Percentiles rank a stretch among this genome's conserved stretches.
Conservation (phyloP, 2,888 invertebrate genomes). For the Meandrusa payeni region DNA sequence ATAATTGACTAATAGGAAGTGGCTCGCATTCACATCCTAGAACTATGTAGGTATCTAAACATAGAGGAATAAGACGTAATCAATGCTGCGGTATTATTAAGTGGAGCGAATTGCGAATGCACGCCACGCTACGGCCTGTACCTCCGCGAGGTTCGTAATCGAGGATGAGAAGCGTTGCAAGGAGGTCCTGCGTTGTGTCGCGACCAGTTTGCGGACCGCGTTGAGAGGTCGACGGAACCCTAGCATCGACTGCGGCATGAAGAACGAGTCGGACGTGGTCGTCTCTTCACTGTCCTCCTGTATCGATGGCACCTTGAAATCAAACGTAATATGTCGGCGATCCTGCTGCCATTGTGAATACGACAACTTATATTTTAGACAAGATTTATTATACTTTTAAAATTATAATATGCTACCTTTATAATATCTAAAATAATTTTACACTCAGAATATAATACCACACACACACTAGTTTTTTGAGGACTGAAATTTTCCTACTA, state of each 20-base stretch:
- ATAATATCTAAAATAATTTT: no score
- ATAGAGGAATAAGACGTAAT: no score
- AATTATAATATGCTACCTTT: no score
- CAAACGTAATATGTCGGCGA: conserved; percentile 39
- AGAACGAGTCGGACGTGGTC: conserved; percentile 56
- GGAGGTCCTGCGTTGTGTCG: conserved; percentile 70
- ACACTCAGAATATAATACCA: no score
- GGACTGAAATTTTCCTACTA: no score
- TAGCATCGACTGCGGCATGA: conserved; percentile 61
- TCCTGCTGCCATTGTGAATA: neutral
- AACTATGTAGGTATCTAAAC: no score
- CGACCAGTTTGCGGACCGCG: conserved; percentile 77
- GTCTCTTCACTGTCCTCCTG: conserved; percentile 63
- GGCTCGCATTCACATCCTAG: no score
- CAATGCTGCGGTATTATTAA: no score
- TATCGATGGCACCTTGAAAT: conserved; percentile 68
- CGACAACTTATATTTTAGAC: no score
- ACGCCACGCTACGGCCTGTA: conserved; percentile 52
- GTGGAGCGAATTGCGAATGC: conserved; percentile 27
- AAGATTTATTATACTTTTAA: no score
- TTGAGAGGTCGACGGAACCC: conserved; percentile 68
- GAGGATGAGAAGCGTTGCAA: conserved; percentile 73
- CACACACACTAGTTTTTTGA: no score
- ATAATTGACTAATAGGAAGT: no score
- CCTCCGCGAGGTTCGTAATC: conserved; percentile 76